phyloP scores from a whole-genome alignment of 2,888 invertebrate species.

The Yponomeuta evonymella region DNA sequence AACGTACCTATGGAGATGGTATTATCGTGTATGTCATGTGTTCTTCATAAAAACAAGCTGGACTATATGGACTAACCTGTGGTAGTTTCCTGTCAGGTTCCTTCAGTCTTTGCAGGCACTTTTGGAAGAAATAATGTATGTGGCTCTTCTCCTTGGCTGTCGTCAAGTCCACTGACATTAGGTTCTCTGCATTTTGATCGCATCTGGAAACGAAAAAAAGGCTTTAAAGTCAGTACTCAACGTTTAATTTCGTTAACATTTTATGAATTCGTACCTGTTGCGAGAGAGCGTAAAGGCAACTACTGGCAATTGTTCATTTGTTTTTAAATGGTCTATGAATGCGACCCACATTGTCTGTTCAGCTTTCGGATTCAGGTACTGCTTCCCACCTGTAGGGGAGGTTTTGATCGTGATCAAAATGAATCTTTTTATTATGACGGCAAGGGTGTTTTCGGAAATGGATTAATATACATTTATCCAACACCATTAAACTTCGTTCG shows the following conservation, averaged over 20 bases:
- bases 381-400: constrained; percentile 46
- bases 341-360: constrained; percentile 90
- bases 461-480: too few species aligned
- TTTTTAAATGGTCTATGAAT: constrained; percentile 87
- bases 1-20: too few species aligned
- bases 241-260: neutral
- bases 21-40: too few species aligned
- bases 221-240: neutral
- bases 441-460: neutral
- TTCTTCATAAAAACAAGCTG: too few species aligned
- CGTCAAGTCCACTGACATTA: constrained; percentile 85
- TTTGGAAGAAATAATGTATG: constrained; percentile 90
- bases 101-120: constrained; percentile 88
- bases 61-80: constrained; percentile 74
- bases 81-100: constrained; percentile 92
- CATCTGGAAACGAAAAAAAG: constrained; percentile 48
- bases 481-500: too few species aligned
- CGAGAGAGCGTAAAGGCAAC: constrained; percentile 96
- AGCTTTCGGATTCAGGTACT: constrained; percentile 75
- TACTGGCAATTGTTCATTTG: constrained; percentile 90
- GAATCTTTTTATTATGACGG: neutral
- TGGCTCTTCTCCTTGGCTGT: constrained; percentile 89
- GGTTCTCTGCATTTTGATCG: constrained; percentile 75
- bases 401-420: neutral
- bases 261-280: constrained; percentile 75